Evolutionary conservation across 2,113 vertebrate species (phyloP), one percentile per base, ranked within the genome.

Genomic region (Pomatostomus ruficeps): DNA sequence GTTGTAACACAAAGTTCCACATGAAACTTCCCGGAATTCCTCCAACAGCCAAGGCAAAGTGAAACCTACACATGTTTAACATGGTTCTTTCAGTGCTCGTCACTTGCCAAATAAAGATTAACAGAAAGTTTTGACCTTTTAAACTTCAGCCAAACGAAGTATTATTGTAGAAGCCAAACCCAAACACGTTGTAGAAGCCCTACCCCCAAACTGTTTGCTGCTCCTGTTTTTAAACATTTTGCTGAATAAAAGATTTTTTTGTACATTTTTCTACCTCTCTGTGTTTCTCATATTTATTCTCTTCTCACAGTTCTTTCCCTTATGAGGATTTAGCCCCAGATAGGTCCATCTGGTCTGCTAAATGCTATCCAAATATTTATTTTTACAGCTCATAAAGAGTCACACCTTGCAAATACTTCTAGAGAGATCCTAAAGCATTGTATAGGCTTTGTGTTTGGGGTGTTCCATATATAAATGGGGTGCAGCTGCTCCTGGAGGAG

Each of bases 351-450:
- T 67, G 68, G 11, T 42, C 38, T 63, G 58, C 80, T 88, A 76
- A 82, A 93, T 68, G 59, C 52, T 76, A 38, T 43, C 54, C 57
- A 83, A 87, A 73, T 73, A 88, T 88, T 93, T 82, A 38, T 45
- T 71, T 43, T 21, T 43, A 24, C n/a, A 49, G 73, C 54, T 80
- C 59, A 42, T 76, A 33, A 85, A 23, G 87, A 71, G 75, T 21
- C 87, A 24, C n/a, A 75, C 72, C 74, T 83, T 46, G 40, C 35
- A 48, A 81, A 48, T 19, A 11, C 51, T 31, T 11, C 12, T 28
- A 45, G 42, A 70, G 75, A 71, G 73, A 22, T 11, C 51, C 51
- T 49, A 29, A 38, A 65, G 24, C 36, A 4, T 8, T 8, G 40
- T 8, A 14, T 3, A 16, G 80, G 3, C 25, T 38, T 43, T 9